Conservation (phyloP, 1,140 invertebrate species). For the Heliconius himera region DNA sequence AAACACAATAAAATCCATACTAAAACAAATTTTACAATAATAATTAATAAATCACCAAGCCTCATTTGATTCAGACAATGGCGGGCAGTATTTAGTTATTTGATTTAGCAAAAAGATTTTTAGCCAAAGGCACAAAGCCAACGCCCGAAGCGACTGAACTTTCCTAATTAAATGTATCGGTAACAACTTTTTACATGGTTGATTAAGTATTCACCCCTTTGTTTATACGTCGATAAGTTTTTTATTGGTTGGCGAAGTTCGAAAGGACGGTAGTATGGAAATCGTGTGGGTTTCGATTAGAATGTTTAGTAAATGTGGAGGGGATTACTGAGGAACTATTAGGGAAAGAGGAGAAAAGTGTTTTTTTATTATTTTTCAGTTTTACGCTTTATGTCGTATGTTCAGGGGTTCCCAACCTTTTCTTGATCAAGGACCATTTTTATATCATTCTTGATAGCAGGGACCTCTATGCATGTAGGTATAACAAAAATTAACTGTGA, state of each 20-base stretch:
- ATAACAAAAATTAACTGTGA: no score
- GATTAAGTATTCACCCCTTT: slow-evolving; percentile 39
- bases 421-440: no score
- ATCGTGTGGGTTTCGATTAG: background rate
- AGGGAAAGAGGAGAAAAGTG: background rate
- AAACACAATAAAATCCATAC: slow-evolving; percentile 1
- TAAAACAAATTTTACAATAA: background rate
- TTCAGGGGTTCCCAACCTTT: no score
- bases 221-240: slow-evolving; percentile 30
- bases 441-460: no score
- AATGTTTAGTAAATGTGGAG: background rate
- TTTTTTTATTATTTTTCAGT: background rate
- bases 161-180: slow-evolving; percentile 39
- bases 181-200: slow-evolving; percentile 34
- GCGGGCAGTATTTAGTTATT: background rate
- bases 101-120: slow-evolving; percentile 7
- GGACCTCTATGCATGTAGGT: no score
- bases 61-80: background rate
- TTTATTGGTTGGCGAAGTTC: slow-evolving; percentile 28
- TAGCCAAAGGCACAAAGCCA: slow-evolving; percentile 18
- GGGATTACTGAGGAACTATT: background rate
- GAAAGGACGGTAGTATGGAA: background rate
- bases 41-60: background rate
- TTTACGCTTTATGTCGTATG: no score
- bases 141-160: slow-evolving; percentile 29